Percentiles rank a stretch among this genome's conserved stretches.
phyloP scores from a whole-genome alignment of 2,888 invertebrate genomes.

The Epinotia nisella region DNA sequence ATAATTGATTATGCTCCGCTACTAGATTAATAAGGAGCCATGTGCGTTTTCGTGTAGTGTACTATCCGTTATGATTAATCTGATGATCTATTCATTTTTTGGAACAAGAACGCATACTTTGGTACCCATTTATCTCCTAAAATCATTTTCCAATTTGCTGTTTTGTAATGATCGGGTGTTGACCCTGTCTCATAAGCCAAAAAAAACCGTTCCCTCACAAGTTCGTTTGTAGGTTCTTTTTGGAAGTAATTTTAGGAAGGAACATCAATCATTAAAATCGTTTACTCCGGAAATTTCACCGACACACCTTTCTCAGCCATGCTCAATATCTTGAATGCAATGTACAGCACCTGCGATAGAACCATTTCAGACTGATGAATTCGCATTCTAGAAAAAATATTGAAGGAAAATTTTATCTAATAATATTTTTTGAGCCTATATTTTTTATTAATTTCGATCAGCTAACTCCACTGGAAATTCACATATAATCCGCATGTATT shows the following conservation, averaged over 20 bases:
- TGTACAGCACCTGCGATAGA: conserved; percentile 55
- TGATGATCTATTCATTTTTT: conserved; percentile 7
- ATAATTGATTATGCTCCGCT: conserved; percentile 80
- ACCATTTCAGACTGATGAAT: not conserved
- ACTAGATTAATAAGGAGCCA: conserved; percentile 79
- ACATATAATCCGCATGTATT: no score
- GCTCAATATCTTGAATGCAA: conserved; percentile 71
- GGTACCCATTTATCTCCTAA: not conserved
- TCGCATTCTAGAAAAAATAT: not conserved
- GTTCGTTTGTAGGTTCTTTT: conserved; percentile 38
- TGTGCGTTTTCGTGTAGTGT: conserved; percentile 62
- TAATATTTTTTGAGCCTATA: not conserved
- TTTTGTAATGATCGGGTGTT: conserved; percentile 15
- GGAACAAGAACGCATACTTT: not conserved
- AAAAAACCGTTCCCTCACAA: conserved; percentile 28
- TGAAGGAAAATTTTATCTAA: not conserved
- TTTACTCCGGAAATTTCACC: conserved; percentile 74
- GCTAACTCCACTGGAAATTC: no score
- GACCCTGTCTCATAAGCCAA: conserved; percentile 21
- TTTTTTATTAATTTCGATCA: no score
- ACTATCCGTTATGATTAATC: conserved; percentile 36
- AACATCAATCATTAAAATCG: conserved; percentile 80
- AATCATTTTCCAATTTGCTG: not conserved
- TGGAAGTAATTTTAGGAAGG: conserved; percentile 70
- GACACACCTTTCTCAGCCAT: conserved; percentile 71